Evolutionary conservation across 2,113 vertebrate genomes (phyloP), one percentile per base, ranked within the genome.

Genomic region (Atrichornis clamosus): DNA sequence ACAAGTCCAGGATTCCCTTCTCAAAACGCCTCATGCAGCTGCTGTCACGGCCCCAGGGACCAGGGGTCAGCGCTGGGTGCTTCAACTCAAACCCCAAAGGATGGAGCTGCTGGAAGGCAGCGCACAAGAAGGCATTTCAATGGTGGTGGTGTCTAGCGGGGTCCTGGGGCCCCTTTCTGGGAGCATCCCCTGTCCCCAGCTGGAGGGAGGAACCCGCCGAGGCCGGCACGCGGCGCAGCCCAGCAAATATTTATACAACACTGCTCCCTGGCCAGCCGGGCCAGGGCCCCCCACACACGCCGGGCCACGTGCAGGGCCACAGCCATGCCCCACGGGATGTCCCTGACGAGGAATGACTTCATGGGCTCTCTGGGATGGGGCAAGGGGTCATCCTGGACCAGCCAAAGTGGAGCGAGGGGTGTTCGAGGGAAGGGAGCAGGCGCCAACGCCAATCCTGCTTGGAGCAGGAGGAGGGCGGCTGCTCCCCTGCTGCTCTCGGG

Each of bases 191-290:
- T 2, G 1, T 78, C 39, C 84, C 60, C 65, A 82, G 85, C 83
- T 76, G 69, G 69, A 73, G 37, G 68, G 63, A 91, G 72, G 86
- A 86, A 80, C 65, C 58, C 2, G 0, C 75, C 3, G 24, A 84
- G 87, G 41, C 65, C 73, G 15, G 87, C 93, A 94, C 19, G 2
- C 5, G 11, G 79, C 20, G 1, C 80, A 75, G 77, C 20, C 39
- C 89, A 60, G 70, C 82, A 96, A 97, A 96, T 97, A 85, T 97
- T 98, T 97, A 97, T 21, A 85, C 64, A 75, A 64, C 89, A 9
- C 15, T 89, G 27, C 62, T 95, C 74, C 26, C 35, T 5, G 15
- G 67, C 12, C 6, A 33, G 53, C 74, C 26, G 2, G 50, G 35
- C 80, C 24, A 37, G 28, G 39, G 47, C 81, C 85, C 50, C 6